phyloP scores from a whole-genome alignment of 2,888 invertebrate genomes.

The Drosophila kanekoi region DNA sequence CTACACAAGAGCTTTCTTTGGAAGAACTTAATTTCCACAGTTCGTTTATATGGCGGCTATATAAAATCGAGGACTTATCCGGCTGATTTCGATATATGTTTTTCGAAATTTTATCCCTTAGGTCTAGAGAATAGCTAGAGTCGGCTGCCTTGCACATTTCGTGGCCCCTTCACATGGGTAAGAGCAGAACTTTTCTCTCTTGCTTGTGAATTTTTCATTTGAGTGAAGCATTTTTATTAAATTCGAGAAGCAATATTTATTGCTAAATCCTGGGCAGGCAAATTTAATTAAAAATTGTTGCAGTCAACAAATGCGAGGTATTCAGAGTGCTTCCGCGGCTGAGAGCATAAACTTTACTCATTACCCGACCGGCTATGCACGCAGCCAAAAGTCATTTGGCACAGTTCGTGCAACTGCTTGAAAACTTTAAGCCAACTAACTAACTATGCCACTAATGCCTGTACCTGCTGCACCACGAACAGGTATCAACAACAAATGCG shows the following conservation, averaged over 20 bases:
- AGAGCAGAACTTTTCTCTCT: no score
- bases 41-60: no score
- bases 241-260: constrained; percentile 23
- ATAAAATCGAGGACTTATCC: no score
- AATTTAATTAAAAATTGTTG: constrained; percentile 50
- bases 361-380: constrained; percentile 40
- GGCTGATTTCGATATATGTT: no score
- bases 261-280: constrained; percentile 7
- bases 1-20: no score
- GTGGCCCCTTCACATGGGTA: no score
- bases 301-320: constrained; percentile 20
- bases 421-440: constrained; percentile 42
- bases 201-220: constrained; percentile 16
- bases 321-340: constrained; percentile 3
- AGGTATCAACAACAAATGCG: constrained; percentile 47
- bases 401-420: constrained; percentile 42
- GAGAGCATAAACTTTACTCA: constrained; percentile 49
- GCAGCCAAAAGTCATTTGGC: constrained; percentile 18
- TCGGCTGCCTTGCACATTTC: no score
- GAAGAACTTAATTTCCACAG: no score
- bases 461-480: constrained; percentile 27
- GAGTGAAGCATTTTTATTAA: constrained; percentile 44
- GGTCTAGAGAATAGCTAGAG: no score
- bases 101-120: no score
- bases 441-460: constrained; percentile 4